phyloP scores from a whole-genome alignment of 2,888 invertebrate genomes.

The Cotesia congregata region DNA sequence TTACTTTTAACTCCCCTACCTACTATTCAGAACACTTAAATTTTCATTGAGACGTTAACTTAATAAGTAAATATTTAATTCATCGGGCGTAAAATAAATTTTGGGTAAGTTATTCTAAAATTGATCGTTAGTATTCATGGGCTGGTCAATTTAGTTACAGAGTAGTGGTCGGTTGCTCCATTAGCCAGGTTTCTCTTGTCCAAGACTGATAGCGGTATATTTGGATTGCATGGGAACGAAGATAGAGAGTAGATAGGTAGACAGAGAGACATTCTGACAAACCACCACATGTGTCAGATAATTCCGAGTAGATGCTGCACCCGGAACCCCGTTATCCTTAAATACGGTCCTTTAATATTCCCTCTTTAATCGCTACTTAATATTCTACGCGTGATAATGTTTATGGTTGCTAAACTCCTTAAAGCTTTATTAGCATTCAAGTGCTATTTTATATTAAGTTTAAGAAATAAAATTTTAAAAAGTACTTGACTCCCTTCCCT shows the following conservation, averaged over 20 bases:
- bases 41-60: not conserved
- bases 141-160: conserved; percentile 16
- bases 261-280: not conserved
- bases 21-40: not conserved
- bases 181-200: not conserved
- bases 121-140: conserved; percentile 21
- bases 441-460: no score
- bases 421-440: no score
- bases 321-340: not conserved
- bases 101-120: not conserved
- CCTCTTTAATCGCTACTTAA: not conserved
- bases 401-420: not conserved
- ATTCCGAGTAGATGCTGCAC: not conserved
- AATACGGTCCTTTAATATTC: not conserved
- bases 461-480: no score
- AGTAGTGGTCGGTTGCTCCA: not conserved
- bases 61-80: not conserved
- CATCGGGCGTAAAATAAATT: conserved; percentile 1
- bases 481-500: no score
- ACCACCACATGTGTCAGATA: not conserved
- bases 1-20: not conserved
- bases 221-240: not conserved
- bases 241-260: not conserved
- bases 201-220: not conserved
- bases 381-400: not conserved